Percentiles rank a stretch among this genome's conserved stretches.
These are phyloP conservation scores for Abramis brama DNA, from an alignment of 2,113 vertebrate species.

Conservation along the genomic window DNA sequence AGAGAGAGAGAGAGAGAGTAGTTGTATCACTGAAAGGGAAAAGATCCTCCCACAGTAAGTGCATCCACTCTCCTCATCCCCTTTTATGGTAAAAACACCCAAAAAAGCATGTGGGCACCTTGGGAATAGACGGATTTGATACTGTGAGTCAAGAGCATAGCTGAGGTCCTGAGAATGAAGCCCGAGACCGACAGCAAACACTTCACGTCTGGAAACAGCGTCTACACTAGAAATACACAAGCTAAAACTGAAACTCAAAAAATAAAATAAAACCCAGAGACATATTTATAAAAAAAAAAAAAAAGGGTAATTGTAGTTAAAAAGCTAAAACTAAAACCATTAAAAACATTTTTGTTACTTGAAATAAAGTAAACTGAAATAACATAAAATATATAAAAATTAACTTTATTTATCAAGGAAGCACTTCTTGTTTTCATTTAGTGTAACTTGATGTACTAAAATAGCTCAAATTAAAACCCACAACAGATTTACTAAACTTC, in stretches of 20 bases:
- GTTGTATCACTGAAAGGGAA: constrained; percentile 53
- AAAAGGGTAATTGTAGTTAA: too few relatives aligned
- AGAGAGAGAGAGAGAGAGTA: constrained; percentile 44
- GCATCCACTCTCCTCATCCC: constrained; percentile 71
- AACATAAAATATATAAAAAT: too few relatives aligned
- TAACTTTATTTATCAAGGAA: too few relatives aligned
- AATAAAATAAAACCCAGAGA: too few relatives aligned
- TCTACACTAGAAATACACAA: not conserved
- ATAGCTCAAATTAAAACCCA: too few relatives aligned
- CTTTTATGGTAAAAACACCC: constrained; percentile 81
- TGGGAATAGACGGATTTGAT: constrained; percentile 73
- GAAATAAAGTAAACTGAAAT: too few relatives aligned
- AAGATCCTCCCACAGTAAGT: constrained; percentile 79
- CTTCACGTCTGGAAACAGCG: not conserved
- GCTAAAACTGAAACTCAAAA: not conserved
- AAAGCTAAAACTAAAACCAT: too few relatives aligned
- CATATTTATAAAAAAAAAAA: too few relatives aligned
- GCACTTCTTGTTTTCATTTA: too few relatives aligned
- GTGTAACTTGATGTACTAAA: too few relatives aligned
- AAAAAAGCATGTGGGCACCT: constrained; percentile 70
- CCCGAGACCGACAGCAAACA: not conserved
- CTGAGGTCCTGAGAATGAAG: constrained; percentile 63
- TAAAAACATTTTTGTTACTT: too few relatives aligned
- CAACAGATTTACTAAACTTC: too few relatives aligned
- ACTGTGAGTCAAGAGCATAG: constrained; percentile 58